Conservation (phyloP, 1,140 invertebrate genomes). For the Drosophila varians region DNA sequence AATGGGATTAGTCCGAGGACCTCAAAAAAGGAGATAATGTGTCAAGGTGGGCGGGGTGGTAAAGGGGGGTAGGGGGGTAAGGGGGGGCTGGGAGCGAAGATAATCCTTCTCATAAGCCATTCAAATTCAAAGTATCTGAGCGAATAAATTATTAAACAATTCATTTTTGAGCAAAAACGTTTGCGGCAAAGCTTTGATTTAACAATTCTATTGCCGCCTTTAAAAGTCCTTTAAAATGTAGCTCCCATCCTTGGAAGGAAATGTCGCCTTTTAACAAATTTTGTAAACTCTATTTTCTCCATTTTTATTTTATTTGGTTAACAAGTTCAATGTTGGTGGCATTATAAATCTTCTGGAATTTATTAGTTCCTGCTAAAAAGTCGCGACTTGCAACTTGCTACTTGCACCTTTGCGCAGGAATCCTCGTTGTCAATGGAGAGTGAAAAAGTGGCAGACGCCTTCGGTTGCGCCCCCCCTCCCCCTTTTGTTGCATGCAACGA, state of each 20-base stretch:
- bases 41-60: not conserved
- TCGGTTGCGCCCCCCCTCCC: not conserved
- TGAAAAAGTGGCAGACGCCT: not conserved
- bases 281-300: not conserved
- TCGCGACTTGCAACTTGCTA: not conserved
- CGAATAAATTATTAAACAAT: not conserved
- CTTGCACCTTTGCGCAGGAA: not conserved
- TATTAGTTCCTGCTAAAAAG: slow-evolving; percentile 12
- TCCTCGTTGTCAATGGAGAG: slow-evolving; percentile 11
- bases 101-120: not conserved
- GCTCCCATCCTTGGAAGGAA: too few species aligned
- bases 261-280: too few species aligned
- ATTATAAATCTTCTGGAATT: not conserved
- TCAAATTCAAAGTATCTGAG: not conserved
- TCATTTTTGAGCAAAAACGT: not conserved
- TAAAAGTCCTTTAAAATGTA: too few species aligned
- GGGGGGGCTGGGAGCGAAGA: too few species aligned
- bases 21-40: not conserved
- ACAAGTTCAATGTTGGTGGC: slow-evolving; percentile 2
- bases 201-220: too few species aligned
- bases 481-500: slow-evolving; percentile 28
- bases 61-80: too few species aligned
- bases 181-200: too few species aligned
- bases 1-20: not conserved
- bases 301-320: not conserved